Base-by-base conservation (phyloP, 2,797 vertebrate species). In the Coregonus ussuriensis region DNA sequence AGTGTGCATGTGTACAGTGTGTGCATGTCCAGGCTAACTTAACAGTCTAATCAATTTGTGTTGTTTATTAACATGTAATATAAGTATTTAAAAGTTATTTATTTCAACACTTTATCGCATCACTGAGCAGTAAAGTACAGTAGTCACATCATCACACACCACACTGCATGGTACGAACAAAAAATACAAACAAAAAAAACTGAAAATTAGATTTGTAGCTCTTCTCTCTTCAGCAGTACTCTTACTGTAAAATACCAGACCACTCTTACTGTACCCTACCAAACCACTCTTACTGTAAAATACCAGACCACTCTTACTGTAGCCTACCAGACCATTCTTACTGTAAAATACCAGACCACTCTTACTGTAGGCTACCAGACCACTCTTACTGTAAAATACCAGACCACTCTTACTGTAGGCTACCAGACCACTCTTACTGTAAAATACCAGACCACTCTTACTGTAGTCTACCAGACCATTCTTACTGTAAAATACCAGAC, bases 11-110 rank as follows among this genome's bases (percentile, higher is more conserved):
- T 2, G 41, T 41, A 25, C 25, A 25, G 1, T 18, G 53, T 56
- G 53, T 56, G 53, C 16, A 6, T 68, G 31, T 65, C 51, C 83
- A 83, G 72, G 89, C 89, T 90, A 83, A 91, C 81, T 89, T 92
- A 90, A 87, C 91, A 93, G 93, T 93, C 93, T 94, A 91, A 89
- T 72, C 82, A 90, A 83, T 87, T 90, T 84, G 88, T 93, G 89
- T 90, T 88, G 84, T 91, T 93, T 89, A 84, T 90, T 89, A 81
- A 87, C 91, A 90, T 93, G 84, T 90, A 90, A 91, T 37, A 53
- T 53, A 14, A 73, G 53, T 91, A 92, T 88, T 85, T 79, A 1
- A 85, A 86, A 74, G 75, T 81, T 89, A 84, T 90, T 87, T 71
- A 84, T 21, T 35, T 62, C 1, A 33, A 68, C 33, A 35, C 6